phyloP scores from a whole-genome alignment of 2,888 invertebrate genomes.

The Eremobia ochroleuca region DNA sequence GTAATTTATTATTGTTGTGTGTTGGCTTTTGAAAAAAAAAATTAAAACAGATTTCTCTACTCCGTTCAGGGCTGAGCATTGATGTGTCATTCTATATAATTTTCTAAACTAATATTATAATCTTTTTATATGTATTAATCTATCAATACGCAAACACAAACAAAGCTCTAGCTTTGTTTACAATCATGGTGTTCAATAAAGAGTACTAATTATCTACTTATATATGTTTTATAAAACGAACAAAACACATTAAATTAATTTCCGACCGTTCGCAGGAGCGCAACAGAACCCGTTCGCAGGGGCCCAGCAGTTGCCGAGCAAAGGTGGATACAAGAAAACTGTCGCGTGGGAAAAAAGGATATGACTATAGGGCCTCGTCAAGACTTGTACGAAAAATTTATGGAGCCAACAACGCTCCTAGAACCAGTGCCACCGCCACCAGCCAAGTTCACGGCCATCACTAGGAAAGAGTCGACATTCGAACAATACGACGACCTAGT shows the following conservation, averaged over 20 bases:
- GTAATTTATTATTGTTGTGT: too few relatives aligned
- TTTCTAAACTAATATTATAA: too few relatives aligned
- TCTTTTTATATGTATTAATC: too few relatives aligned
- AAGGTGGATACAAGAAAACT: constrained; percentile 22
- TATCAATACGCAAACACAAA: too few relatives aligned
- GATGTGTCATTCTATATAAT: too few relatives aligned
- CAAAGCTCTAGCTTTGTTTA: too few relatives aligned
- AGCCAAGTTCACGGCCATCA: not conserved
- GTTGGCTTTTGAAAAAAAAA: too few relatives aligned
- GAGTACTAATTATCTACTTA: not conserved
- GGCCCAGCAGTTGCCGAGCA: not conserved
- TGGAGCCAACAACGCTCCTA: not conserved
- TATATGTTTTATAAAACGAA: not conserved
- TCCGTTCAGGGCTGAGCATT: too few relatives aligned
- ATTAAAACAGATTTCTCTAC: too few relatives aligned
- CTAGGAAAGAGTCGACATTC: too few relatives aligned
- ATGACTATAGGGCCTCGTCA: not conserved
- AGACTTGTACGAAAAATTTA: constrained; percentile 16
- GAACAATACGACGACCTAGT: not conserved
- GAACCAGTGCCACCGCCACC: not conserved
- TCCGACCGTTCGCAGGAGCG: constrained; percentile 1
- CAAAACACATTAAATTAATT: not conserved
- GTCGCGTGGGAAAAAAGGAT: not conserved
- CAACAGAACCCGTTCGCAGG: constrained; percentile 2
- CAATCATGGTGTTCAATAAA: not conserved